A percentile compares a stretch with the other conserved stretches of the same genome.
phyloP scores from a whole-genome alignment of 2,797 vertebrate species.

The Rousettus madagascariensis region DNA sequence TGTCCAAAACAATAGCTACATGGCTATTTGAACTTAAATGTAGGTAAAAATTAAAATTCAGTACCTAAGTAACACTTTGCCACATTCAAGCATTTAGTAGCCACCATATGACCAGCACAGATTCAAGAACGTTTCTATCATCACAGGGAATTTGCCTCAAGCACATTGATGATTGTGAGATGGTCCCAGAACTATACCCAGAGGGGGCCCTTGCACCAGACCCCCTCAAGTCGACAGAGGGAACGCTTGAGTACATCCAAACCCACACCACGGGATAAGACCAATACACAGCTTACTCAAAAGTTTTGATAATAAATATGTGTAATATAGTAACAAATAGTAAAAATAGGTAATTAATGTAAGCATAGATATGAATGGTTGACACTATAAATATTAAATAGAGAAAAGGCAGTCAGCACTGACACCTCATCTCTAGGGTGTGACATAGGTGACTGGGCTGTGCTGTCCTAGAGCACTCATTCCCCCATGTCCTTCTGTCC shows the following conservation, averaged over 20 bases:
- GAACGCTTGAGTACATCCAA: not conserved
- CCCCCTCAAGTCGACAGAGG: not conserved
- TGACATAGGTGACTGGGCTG: not conserved
- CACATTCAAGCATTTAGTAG: not conserved
- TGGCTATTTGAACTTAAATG: not conserved
- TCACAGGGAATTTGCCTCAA: not conserved
- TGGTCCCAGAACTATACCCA: not conserved
- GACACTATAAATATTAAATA: not conserved
- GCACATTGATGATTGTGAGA: not conserved
- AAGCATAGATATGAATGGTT: too few species aligned
- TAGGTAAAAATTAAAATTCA: not conserved
- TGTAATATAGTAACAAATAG: too few species aligned
- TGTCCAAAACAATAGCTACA: not conserved
- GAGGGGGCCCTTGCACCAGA: not conserved
- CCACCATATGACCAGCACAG: not conserved
- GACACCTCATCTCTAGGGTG: too few species aligned
- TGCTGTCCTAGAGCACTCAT: too few species aligned
- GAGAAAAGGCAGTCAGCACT: not conserved
- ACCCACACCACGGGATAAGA: not conserved
- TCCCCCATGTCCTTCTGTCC: not conserved
- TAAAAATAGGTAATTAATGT: not conserved
- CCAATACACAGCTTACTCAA: not conserved
- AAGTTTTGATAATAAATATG: not conserved
- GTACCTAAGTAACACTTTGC: not conserved
- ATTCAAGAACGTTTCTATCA: not conserved